Base-by-base conservation (phyloP, 2,888 invertebrate species). In the Clusia tigrina region DNA sequence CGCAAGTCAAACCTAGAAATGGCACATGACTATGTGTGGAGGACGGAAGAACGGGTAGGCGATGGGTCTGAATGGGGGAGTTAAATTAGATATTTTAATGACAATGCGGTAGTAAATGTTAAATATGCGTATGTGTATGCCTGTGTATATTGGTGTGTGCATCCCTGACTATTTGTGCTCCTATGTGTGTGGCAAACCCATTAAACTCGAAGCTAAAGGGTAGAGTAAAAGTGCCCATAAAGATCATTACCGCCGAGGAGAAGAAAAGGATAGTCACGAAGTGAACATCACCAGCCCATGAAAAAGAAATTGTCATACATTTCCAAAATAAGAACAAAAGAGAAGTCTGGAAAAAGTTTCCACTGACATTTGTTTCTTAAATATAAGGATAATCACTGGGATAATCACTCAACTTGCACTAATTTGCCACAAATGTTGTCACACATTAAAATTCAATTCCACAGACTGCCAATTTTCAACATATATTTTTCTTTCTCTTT, bases 381-480 rank as follows among this genome's bases (percentile, higher is more conserved):
- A 9, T 9, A 6, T 32, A 32, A 9, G 12, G 32, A 12, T 32
- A n/a, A n/a, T n/a, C n/a, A n/a, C n/a, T n/a, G n/a, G n/a, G n/a
- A n/a, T n/a, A n/a, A n/a, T n/a, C n/a, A 56, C n/a, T 42, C 42
- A 42, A 42, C n/a, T 56, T 63, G 24, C 18, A 32, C 37, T 64
- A 23, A 59, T 64, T 57, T 25, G 53, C 37, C 57, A 9, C 56
- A n/a, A n/a, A n/a, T n/a, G n/a, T 63, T 54, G 64, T 67, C 66
- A 71, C 56, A 67, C 59, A 69, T 64, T 63, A 62, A 69, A 68
- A 68, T 68, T 69, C 69, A 54, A 66, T 66, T 65, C 71, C 68
- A 72, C 74, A 69, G 66, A 64, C 69, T 70, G 71, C 68, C 68
- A 74, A 75, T 75, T 75, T 74, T 62, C 67, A 64, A 64, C 67